Base-by-base conservation (phyloP, 2,113 vertebrate genomes). In the Ictidomys tridecemlineatus region DNA sequence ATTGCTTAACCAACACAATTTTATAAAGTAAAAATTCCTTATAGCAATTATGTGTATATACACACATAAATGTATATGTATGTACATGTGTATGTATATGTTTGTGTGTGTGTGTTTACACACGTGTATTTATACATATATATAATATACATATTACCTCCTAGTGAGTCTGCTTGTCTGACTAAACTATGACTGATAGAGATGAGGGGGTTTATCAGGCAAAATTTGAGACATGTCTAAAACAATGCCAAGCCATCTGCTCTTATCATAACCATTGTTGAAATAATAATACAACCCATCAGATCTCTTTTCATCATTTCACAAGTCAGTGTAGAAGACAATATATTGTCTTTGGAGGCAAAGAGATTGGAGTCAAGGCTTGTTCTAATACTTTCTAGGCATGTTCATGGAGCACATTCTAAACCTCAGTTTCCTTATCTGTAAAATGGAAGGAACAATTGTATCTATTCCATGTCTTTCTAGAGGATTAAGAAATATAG, bases 361-460 rank as follows among this genome's bases (percentile, higher is more conserved):
- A 18, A 88, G 14, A 80, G 9, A 26, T 30, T 91, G 39, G n/a
- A 3, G n/a, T 94, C 39, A 77, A 74, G 53, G 58, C 8, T 69
- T n/a, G 6, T 3, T 90, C n/a, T 10, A 53, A 30, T 39, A 39
- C 56, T 79, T 88, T 56, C 20, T 63, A 84, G 30, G 6, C 61
- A 18, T 42, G 24, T 56, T 88, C 37, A 63, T 0, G 53, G 20
- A 76, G 32, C 30, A 91, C 79, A 48, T 51, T 72, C 4, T 8
- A 90, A 91, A 94, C 20, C 42, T 93, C 20, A 26, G 20, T 92
- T 92, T 92, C 24, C 39, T 94, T 34, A 37, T 56, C 24, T 96
- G 22, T 95, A 39, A 70, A 91, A 94, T 17, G 10, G 9, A 79
- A 91, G 74, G 5, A 70, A 16, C 5, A 70, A 22, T 42, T 58